Evolutionary conservation across 92 coral and sea anemone species (phyloP).

Genomic region (Siderastrea siderea): DNA sequence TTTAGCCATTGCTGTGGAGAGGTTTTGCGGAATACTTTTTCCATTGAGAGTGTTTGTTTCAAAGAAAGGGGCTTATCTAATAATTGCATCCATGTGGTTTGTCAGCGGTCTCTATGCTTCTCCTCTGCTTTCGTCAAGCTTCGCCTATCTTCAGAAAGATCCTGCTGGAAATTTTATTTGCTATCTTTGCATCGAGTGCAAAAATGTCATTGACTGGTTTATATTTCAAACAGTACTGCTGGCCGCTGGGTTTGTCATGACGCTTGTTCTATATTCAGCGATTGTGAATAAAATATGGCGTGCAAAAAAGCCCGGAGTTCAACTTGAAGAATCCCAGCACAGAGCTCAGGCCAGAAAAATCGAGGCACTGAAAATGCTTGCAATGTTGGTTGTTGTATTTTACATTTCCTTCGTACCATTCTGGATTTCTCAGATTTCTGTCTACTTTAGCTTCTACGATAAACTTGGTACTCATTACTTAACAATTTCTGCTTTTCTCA

Average conservation of each 20-base stretch:
- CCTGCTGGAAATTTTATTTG: constrained; percentile 8
- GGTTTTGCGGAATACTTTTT: constrained; percentile 12
- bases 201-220: constrained; percentile 28
- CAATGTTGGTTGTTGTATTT: constrained; percentile 27
- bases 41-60: constrained; percentile 20
- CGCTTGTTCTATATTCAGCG: constrained; percentile 13
- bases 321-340: not conserved
- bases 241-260: constrained; percentile 3
- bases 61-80: constrained; percentile 21
- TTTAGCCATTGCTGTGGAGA: constrained; percentile 33
- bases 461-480: constrained; percentile 21
- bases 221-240: constrained; percentile 20
- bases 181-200: not conserved
- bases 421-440: constrained; percentile 29
- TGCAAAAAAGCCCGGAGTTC: constrained; percentile 6
- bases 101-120: not conserved
- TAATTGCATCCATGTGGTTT: constrained; percentile 22
- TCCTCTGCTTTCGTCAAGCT: constrained; percentile 18
- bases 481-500: constrained; percentile 16
- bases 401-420: constrained; percentile 34
- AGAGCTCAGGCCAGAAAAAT: not conserved
- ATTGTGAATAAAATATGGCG: constrained; percentile 28
- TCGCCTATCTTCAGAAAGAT: not conserved
- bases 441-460: constrained; percentile 3
- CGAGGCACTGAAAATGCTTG: constrained; percentile 17